Conservation (phyloP, 2,888 invertebrate genomes). For the Chrysodeixis includens region DNA sequence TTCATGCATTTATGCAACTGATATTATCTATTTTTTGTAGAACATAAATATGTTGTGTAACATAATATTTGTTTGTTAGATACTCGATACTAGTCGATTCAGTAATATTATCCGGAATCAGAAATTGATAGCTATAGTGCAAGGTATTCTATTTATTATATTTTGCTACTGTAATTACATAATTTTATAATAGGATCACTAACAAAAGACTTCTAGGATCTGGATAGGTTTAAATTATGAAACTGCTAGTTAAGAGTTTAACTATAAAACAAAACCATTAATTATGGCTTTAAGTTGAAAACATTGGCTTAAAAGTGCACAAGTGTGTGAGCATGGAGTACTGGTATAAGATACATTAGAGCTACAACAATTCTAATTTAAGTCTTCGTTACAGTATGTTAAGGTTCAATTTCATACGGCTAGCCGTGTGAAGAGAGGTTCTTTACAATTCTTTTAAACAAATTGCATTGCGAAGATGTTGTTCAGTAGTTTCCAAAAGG, state of each 20-base stretch:
- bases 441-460: slow-evolving; percentile 72
- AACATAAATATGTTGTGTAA: too few relatives aligned
- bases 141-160: too few relatives aligned
- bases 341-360: slow-evolving; percentile 49
- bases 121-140: too few relatives aligned
- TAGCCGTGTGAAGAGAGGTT: slow-evolving; percentile 50
- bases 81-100: too few relatives aligned
- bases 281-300: slow-evolving; percentile 46
- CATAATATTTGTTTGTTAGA: too few relatives aligned
- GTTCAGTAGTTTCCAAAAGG: slow-evolving; percentile 66
- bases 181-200: too few relatives aligned
- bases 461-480: slow-evolving; percentile 72
- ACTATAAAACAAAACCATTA: neutral
- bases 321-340: slow-evolving; percentile 39
- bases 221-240: neutral
- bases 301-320: slow-evolving; percentile 45
- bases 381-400: slow-evolving; percentile 37
- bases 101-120: too few relatives aligned
- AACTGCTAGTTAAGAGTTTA: neutral
- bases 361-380: slow-evolving; percentile 31
- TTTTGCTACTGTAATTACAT: too few relatives aligned
- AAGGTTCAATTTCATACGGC: slow-evolving; percentile 47
- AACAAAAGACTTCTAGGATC: too few relatives aligned
- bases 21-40: too few relatives aligned
- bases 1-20: too few relatives aligned